Evolutionary conservation across 2,113 vertebrate species (phyloP), one percentile per base, ranked within the genome.

Genomic region (Pangasianodon hypophthalmus): DNA sequence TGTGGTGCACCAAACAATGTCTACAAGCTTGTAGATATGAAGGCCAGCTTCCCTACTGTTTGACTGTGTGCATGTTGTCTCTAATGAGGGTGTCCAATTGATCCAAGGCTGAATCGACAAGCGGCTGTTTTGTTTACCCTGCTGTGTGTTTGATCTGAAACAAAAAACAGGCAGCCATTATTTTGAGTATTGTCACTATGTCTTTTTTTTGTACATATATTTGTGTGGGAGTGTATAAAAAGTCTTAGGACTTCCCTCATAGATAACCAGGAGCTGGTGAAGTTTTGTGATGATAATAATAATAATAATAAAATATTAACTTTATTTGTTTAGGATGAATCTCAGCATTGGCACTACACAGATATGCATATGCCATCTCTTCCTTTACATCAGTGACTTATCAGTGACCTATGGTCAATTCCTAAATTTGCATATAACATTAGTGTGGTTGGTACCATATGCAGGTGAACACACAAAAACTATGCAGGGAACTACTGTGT

Each of bases 111-210:
- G 50, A 32, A 82, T 82, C 7, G 80, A 8, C 75, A 37, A 18
- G 29, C 52, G 52, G 52, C 50, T 5, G 32, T 41, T 58, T 58
- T 41, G 52, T 60, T 58, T 24, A 60, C 54, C 52, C n/a, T 58
- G 56, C n/a, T 84, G 81, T 60, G 56, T 5, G 32, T 84, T 60
- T 84, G 54, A 84, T 60, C 54, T 60, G 52, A 32, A 82, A 71
- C 64, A 86, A 81, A 71, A 48, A 44, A 71, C 4, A 67, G 26
- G 26, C 24, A 60, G 56, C 3, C 18, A 24, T 84, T 84, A 60
- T 84, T 81, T 81, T 81, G 29, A 81, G 26, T 2, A 81, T n/a
- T 52, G 79, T 16, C 7, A 1, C 44, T 52, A n/a, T 1, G 73
- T 48, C 44, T 4, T 41, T 77, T 46, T 77, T 24, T 13, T 48